Base-by-base conservation (phyloP, 1,140 invertebrate genomes). In the Caenorhabditis tropicalis region DNA sequence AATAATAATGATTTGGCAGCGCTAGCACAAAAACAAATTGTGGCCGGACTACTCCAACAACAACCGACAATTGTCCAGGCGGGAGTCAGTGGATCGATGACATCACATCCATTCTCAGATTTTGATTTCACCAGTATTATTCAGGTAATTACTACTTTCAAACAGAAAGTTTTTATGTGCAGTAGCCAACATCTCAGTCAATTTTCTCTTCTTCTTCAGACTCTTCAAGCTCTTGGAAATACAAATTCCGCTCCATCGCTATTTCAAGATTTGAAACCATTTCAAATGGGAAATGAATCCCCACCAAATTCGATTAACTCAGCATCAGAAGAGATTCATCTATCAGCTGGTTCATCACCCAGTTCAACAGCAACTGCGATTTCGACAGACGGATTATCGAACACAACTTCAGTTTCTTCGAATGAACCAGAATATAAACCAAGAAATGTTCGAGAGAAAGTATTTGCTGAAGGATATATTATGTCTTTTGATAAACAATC, bases 401-500 rank as follows among this genome's bases (percentile, higher is more conserved):
- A 12, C 2, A 29, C n/a, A 24, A 46, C 5, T 1, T 27, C 36
- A 1, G 43, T n/a, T 6, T 24, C 65, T 9, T 21, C 65, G 24
- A 36, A 33, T 43, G 65, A 74, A 27, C 65, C 65, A 21, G 65
- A 74, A 74, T 74, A 74, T 15, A 74, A 74, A 74, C 65, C 65
- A 46, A 74, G 65, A 74, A 74, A 74, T 43, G 29, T 74, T 39
- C 33, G 65, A 74, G 65, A 74, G 29, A 74, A 74, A 74, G 65
- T 74, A 36, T 74, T 43, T 74, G 65, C 65, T 27, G 65, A 74
- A 24, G 65, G 65, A 24, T 74, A 46, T 43, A 74, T 74, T 1
- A 74, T 74, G 65, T 74, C 65, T 36, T 74, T 74, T 43, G 65
- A 74, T 24, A 74, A 74, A 29, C 43, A 74, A 46, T 74, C 65